Evolutionary conservation across 2,113 vertebrate species (phyloP).

Genomic region (Forbesichthys agassizii): DNA sequence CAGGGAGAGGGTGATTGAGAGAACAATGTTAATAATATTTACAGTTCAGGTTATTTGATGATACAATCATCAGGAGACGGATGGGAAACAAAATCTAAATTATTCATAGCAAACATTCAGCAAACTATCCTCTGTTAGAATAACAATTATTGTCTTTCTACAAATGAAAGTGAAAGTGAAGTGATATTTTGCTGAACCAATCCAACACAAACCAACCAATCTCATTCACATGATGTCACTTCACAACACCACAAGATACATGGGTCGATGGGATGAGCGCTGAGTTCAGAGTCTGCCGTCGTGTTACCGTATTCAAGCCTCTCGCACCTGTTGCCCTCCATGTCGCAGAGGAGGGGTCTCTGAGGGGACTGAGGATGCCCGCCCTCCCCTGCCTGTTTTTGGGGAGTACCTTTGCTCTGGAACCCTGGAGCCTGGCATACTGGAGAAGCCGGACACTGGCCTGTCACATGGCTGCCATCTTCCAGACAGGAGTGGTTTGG

Average conservation of each 20-base stretch:
- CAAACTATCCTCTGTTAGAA: constrained; percentile 16
- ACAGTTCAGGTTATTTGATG: neutral
- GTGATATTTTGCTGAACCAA: constrained; percentile 29
- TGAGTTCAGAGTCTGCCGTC: constrained; percentile 48
- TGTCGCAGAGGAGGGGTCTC: constrained; percentile 80
- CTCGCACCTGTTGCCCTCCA: constrained; percentile 84
- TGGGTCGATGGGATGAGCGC: constrained; percentile 55
- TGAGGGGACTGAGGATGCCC: constrained; percentile 72
- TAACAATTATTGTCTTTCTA: constrained; percentile 38
- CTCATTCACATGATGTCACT: constrained; percentile 9
- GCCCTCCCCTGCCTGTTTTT: constrained; percentile 70
- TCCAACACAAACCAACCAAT: constrained; percentile 1
- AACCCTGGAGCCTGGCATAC: constrained; percentile 62
- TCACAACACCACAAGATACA: constrained; percentile 26
- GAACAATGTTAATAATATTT: no score
- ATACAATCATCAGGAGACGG: constrained; percentile 19
- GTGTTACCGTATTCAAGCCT: constrained; percentile 81
- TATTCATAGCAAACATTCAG: constrained; percentile 16
- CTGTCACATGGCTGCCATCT: constrained; percentile 76
- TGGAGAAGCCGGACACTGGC: constrained; percentile 68
- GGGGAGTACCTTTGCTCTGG: constrained; percentile 76
- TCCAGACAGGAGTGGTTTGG: constrained; percentile 80
- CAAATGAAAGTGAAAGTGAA: neutral
- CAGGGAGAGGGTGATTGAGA: constrained; percentile 14
- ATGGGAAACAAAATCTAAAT: constrained; percentile 10